Evolutionary conservation across 1,140 invertebrate species (phyloP).

Genomic region (Lasioglossum baleicum): DNA sequence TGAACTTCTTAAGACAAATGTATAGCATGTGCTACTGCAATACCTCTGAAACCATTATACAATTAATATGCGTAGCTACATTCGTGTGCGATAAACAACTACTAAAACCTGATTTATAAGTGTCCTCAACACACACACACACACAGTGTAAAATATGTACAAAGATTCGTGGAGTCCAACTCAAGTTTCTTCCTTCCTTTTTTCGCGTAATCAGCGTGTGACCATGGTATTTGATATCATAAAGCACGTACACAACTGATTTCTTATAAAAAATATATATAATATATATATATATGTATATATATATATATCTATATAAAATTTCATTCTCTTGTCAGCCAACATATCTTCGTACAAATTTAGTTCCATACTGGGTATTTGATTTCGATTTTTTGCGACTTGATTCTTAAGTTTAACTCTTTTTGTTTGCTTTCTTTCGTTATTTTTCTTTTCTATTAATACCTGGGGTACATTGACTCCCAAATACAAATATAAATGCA

Average conservation of each 20-base stretch:
- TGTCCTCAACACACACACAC: constrained; percentile 39
- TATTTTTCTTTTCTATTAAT: constrained; percentile 22
- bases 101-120: constrained; percentile 47
- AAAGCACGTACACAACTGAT: constrained; percentile 44
- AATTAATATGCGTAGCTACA: constrained; percentile 44
- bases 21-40: constrained; percentile 36
- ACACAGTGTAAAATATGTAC: constrained; percentile 67
- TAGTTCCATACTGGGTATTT: constrained; percentile 50
- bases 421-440: constrained; percentile 8
- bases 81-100: constrained; percentile 49
- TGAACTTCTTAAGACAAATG: constrained; percentile 45
- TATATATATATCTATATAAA: constrained; percentile 62
- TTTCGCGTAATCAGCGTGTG: constrained; percentile 8
- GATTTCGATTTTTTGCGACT: constrained; percentile 47
- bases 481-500: constrained; percentile 63
- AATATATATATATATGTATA: too few relatives aligned
- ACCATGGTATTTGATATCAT: constrained; percentile 38
- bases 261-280: constrained; percentile 66
- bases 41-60: constrained; percentile 58
- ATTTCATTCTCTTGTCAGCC: constrained; percentile 52
- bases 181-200: constrained; percentile 22
- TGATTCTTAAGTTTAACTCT: constrained; percentile 47
- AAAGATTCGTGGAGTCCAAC: constrained; percentile 51
- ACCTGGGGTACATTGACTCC: constrained; percentile 25
- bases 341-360: constrained; percentile 57